phyloP scores from a whole-genome alignment of 2,113 vertebrate species.

The Bothrops jararaca region DNA sequence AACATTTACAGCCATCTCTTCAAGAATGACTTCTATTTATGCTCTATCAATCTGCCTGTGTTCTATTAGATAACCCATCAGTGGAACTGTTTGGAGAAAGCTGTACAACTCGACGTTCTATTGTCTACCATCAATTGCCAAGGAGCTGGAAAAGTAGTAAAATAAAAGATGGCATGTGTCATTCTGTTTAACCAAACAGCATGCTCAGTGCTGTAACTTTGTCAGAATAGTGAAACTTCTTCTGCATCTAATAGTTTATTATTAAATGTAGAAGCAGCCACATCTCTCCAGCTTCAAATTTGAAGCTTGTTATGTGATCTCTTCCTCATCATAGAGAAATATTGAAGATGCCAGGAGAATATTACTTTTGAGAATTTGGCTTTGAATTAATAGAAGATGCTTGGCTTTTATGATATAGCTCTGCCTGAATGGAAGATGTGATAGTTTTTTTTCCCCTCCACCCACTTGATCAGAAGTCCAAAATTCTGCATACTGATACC shows the following conservation, averaged over 20 bases:
- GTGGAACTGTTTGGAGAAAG: not conserved
- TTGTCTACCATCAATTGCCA: not conserved
- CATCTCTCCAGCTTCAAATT: constrained; percentile 15
- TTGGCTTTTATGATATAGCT: constrained; percentile 41
- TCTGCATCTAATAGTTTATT: not conserved
- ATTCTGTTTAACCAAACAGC: not conserved
- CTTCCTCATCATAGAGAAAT: constrained; percentile 30
- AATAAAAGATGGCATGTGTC: not conserved
- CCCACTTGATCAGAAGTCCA: constrained; percentile 39
- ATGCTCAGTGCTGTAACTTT: not conserved
- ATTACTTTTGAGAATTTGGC: constrained; percentile 32
- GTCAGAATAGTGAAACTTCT: not conserved
- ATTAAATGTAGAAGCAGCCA: not conserved
- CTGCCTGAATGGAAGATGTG: constrained; percentile 32
- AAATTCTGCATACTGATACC: constrained; percentile 42
- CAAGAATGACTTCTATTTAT: not conserved
- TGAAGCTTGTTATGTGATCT: constrained; percentile 5
- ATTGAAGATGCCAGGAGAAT: constrained; percentile 27
- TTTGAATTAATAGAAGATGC: constrained; percentile 38
- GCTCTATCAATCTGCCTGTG: not conserved
- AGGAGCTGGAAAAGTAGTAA: not conserved
- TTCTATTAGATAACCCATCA: not conserved
- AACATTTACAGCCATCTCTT: not conserved
- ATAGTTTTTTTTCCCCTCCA: not conserved
- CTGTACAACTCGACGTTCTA: not conserved